Percentiles rank a stretch among this genome's conserved stretches.
phyloP scores from a whole-genome alignment of 2,888 invertebrate species.

The Torymus aiolomorphi region DNA sequence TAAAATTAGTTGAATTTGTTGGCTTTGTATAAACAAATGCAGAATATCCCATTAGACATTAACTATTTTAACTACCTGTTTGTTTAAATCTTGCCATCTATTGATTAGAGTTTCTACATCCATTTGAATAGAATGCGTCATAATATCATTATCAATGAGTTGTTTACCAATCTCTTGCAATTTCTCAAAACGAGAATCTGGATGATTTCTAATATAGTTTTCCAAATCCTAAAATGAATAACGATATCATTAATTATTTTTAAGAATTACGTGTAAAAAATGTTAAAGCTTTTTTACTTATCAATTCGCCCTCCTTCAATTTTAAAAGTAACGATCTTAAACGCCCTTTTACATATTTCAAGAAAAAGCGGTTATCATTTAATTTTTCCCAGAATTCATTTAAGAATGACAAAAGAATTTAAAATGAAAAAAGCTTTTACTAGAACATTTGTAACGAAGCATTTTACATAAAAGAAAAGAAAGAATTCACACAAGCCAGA shows the following conservation, averaged over 20 bases:
- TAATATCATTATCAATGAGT: constrained; percentile 85
- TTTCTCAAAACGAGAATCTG: constrained; percentile 83
- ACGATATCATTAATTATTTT: background rate
- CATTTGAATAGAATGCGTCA: constrained; percentile 81
- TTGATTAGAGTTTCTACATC: constrained; percentile 82
- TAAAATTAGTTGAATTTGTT: constrained; percentile 1
- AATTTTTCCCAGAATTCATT: no score
- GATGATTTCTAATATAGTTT: constrained; percentile 86
- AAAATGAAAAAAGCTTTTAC: no score
- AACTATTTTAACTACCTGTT: constrained; percentile 77
- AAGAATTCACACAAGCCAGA: no score
- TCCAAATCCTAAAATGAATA: constrained; percentile 83
- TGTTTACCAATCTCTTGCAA: constrained; percentile 86
- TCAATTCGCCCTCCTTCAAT: no score
- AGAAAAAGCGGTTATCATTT: no score
- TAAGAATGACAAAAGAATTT: no score
- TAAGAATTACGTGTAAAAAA: background rate
- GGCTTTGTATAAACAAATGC: background rate
- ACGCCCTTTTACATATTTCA: no score
- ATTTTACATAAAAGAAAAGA: no score
- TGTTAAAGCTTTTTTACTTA: background rate
- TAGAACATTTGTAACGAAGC: no score
- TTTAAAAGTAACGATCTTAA: no score
- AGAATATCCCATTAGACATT: background rate
- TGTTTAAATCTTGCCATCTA: constrained; percentile 83